Conservation (phyloP, 92 coral and sea anemone genomes). For the Epizoanthus rinbou region DNA sequence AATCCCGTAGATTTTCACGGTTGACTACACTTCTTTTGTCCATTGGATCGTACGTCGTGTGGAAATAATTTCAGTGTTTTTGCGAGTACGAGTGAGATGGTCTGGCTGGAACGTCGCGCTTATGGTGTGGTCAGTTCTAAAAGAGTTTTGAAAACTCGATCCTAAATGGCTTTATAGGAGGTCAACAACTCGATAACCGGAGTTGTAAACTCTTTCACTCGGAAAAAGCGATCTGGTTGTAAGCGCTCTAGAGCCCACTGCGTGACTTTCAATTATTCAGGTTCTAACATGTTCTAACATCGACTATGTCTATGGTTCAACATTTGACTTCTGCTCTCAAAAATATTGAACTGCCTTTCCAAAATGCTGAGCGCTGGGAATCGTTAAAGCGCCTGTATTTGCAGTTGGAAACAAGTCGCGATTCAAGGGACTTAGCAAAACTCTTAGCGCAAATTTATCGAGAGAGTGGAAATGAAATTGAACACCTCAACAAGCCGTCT, state of each 20-base stretch:
- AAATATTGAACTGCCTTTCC: conserved; percentile 55
- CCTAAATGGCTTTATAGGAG: background rate
- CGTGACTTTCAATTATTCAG: no score
- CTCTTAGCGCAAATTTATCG: conserved; percentile 55
- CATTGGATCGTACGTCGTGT: no score
- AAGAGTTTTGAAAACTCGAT: conserved; percentile 3
- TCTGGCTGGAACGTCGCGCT: conserved; percentile 14
- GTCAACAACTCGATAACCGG: conserved; percentile 10
- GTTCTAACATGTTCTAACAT: conserved; percentile 9
- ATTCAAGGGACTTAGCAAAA: conserved; percentile 32
- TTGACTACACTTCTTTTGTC: no score
- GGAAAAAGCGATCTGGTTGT: background rate
- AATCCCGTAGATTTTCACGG: no score
- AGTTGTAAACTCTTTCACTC: background rate
- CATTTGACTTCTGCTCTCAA: conserved; percentile 3
- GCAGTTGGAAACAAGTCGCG: conserved; percentile 44
- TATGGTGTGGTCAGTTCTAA: background rate
- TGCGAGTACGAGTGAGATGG: background rate
- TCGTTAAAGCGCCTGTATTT: conserved; percentile 63
- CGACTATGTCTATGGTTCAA: background rate
- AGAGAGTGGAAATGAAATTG: conserved; percentile 54
- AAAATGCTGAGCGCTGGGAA: conserved; percentile 58
- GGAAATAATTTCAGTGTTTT: no score
- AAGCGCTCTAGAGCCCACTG: no score
- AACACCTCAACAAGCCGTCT: conserved; percentile 15